phyloP scores from a whole-genome alignment of 2,888 invertebrate genomes.

The Acronicta alni region DNA sequence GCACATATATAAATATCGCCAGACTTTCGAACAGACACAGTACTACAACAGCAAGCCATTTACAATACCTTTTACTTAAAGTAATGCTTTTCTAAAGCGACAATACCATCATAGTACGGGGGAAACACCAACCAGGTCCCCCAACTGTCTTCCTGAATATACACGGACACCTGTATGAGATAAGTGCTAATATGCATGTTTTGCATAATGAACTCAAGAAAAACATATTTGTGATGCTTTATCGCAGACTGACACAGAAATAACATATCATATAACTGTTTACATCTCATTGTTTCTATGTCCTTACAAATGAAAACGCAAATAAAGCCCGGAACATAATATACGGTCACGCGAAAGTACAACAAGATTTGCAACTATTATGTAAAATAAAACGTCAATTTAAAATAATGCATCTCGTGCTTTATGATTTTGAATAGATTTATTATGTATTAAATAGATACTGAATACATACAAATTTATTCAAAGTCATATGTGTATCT shows the following conservation, averaged over 20 bases:
- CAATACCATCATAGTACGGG: no score
- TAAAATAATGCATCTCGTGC: not conserved
- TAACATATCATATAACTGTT: not conserved
- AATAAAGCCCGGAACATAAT: no score
- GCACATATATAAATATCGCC: no score
- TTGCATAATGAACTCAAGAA: slow-evolving; percentile 8
- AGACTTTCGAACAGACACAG: no score
- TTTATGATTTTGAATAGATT: not conserved
- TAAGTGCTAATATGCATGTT: slow-evolving; percentile 15
- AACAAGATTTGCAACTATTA: not conserved
- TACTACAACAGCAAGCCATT: no score
- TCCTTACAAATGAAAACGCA: slow-evolving; percentile 3
- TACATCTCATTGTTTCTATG: not conserved
- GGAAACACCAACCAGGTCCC: no score
- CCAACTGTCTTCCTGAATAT: no score
- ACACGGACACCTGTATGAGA: not conserved
- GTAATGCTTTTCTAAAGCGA: no score
- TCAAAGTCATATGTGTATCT: no score
- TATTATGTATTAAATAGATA: not conserved
- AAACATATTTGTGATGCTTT: slow-evolving; percentile 30
- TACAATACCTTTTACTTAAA: no score
- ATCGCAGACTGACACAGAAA: slow-evolving; percentile 14
- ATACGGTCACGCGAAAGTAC: not conserved
- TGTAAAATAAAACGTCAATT: not conserved
- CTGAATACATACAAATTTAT: no score